Conservation (phyloP, 2,888 invertebrate species). For the Dasypolia templi region DNA sequence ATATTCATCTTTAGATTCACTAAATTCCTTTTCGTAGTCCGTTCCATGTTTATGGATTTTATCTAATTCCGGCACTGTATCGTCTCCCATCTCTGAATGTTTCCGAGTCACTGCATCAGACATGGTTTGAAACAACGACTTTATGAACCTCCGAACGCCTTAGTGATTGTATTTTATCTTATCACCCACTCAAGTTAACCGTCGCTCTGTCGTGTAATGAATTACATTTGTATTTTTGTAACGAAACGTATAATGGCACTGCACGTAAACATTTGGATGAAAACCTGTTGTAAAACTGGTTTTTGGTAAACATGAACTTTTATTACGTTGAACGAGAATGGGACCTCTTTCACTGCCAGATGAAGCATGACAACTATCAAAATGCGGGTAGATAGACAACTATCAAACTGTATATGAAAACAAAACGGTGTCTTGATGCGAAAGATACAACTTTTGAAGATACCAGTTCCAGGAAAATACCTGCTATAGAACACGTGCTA, state of each 20-base stretch:
- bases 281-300: constrained; percentile 29
- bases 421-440: not conserved
- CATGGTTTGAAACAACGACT: constrained; percentile 66
- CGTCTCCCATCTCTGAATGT: constrained; percentile 78
- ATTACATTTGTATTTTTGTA: constrained; percentile 50
- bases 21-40: constrained; percentile 69
- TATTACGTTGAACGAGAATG: not conserved
- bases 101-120: constrained; percentile 72
- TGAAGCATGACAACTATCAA: not conserved
- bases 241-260: constrained; percentile 29
- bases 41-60: constrained; percentile 78
- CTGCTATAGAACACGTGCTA: constrained; percentile 16
- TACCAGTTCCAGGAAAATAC: constrained; percentile 3
- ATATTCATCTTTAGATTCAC: constrained; percentile 71
- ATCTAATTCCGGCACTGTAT: constrained; percentile 78
- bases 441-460: not conserved
- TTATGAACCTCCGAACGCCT: constrained; percentile 68
- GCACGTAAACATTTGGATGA: constrained; percentile 1
- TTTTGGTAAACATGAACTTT: constrained; percentile 22
- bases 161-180: constrained; percentile 76
- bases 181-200: constrained; percentile 70
- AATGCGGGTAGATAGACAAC: not conserved
- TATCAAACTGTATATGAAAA: not conserved
- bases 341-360: constrained; percentile 12
- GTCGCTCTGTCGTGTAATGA: constrained; percentile 47